These are phyloP conservation scores for Varroa destructor DNA, from an alignment of 1,140 invertebrate genomes.

Conservation along the genomic window DNA sequence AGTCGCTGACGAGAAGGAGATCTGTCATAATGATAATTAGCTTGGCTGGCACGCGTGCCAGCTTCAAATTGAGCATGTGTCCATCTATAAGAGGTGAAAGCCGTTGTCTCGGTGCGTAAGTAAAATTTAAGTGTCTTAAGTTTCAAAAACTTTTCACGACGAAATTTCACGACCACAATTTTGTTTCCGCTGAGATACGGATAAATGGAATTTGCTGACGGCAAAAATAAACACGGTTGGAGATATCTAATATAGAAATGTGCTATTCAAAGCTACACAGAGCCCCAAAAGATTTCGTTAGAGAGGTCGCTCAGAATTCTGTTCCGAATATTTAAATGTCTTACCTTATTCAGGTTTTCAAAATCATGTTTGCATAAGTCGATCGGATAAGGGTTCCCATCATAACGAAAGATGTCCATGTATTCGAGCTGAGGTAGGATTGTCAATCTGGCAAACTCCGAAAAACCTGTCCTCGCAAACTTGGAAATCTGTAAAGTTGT, in stretches of 20 bases:
- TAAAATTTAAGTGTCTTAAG: neutral
- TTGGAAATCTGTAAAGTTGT: neutral
- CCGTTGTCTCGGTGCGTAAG: neutral
- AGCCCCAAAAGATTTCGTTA: neutral
- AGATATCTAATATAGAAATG: neutral
- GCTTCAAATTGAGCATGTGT: neutral
- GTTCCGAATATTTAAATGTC: neutral
- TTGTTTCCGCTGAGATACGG: conserved; percentile 9
- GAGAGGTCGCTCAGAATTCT: neutral
- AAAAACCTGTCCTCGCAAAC: neutral
- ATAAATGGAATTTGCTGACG: neutral
- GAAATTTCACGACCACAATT: neutral
- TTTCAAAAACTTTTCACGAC: no score
- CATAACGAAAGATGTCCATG: neutral
- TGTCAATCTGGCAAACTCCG: neutral
- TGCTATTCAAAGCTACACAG: neutral
- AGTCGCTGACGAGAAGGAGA: neutral
- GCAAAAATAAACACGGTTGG: neutral
- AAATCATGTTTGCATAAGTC: neutral
- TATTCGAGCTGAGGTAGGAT: neutral
- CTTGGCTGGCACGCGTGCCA: neutral
- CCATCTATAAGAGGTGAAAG: neutral
- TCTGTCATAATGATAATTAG: neutral
- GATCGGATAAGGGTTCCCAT: neutral
- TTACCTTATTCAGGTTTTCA: neutral